Percentiles rank a stretch among this genome's conserved stretches.
Conservation (phyloP, 2,113 vertebrate species). For the Cebidichthys violaceus region DNA sequence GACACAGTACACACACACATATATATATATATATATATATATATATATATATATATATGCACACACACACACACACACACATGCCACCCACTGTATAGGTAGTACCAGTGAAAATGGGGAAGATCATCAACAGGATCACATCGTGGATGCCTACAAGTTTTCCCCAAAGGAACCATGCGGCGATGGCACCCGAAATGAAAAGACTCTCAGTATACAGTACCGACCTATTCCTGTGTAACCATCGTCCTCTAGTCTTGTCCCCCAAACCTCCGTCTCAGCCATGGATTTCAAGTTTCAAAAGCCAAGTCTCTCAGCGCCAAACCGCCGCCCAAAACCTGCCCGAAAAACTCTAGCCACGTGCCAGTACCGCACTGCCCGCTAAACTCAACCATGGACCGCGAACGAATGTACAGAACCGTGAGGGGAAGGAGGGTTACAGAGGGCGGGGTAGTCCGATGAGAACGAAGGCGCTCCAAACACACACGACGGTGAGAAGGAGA, state of each 20-base stretch:
- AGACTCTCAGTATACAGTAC: constrained; percentile 33
- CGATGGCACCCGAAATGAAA: neutral
- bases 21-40: neutral
- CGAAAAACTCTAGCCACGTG: constrained; percentile 29
- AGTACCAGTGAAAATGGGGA: too few relatives aligned
- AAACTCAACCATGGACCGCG: constrained; percentile 31
- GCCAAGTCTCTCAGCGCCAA: neutral
- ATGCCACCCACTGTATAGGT: constrained; percentile 36
- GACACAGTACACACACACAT: constrained; percentile 42
- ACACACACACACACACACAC: constrained; percentile 40
- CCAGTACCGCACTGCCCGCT: constrained; percentile 65
- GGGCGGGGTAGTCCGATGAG: neutral
- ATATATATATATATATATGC: constrained; percentile 43
- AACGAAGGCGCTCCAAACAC: neutral
- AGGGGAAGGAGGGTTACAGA: neutral
- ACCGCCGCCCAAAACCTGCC: neutral
- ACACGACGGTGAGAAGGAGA: constrained; percentile 8
- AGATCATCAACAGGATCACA: too few relatives aligned
- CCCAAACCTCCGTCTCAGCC: constrained; percentile 11
- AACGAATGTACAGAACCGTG: neutral
- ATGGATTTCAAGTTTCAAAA: constrained; percentile 16
- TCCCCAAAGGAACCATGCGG: constrained; percentile 38
- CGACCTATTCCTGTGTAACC: constrained; percentile 71
- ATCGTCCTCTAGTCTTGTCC: constrained; percentile 25
- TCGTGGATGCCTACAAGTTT: constrained; percentile 4